Evolutionary conservation across 1,140 invertebrate species (phyloP), one percentile per base, ranked within the genome.

Genomic region (Diploscapter pachys): DNA sequence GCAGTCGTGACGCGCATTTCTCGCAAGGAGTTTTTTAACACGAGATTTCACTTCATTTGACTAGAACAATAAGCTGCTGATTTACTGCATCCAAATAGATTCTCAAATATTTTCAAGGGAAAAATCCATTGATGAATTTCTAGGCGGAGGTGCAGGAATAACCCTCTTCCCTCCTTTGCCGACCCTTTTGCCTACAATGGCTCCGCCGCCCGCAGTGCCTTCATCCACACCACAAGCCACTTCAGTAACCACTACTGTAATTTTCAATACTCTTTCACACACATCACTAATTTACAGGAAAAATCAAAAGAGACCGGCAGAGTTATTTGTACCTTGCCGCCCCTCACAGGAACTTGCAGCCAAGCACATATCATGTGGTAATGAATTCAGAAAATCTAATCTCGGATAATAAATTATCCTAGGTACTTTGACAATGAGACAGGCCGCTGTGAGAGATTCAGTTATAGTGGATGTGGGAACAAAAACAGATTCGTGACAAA

Each of bases 381-480:
- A 68, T 51, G 3, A 6, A 11, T 31, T 31, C 31, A 31, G 63
- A 69, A 31, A 9, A 11, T 8, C 62, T 49, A 3, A 53, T 57
- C 55, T 3, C 31, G 63, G 13, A 31, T 3, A 8, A 53, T 31
- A 57, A 9, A 5, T 52, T 3, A 4, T 13, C 48, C 4, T 11
- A 74, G 73, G 73, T 78, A 74, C 53, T 78, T 70, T 52, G 76
- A 78, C 66, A 70, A 54, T 8, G 76, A 78, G 75, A 59, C 72
- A n/a, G 48, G 68, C 54, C 69, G 68, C 64, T 78, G 76, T 49
- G 71, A 78, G 52, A 55, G 76, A 57, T 78, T 78, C 55, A 75
- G 76, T 54, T 78, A 65, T 55, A 78, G 76, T 70, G 76, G 76
- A 6, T 78, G 76, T 76, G 76, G 76, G 50, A 78, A 78, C 59